phyloP scores from a whole-genome alignment of 2,113 vertebrate genomes.

The Myodes glareolus region DNA sequence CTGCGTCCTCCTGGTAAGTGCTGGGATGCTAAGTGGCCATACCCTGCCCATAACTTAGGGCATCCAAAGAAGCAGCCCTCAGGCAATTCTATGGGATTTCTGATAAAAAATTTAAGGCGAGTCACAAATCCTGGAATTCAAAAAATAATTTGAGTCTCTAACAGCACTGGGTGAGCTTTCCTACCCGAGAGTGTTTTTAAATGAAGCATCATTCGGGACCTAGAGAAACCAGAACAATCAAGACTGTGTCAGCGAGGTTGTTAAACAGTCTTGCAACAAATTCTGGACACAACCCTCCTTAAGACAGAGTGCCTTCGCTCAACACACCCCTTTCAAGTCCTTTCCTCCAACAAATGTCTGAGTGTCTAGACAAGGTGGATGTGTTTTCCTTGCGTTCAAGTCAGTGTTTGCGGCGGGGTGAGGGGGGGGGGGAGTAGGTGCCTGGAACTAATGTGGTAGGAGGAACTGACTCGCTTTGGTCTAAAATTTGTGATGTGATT shows the following conservation, averaged over 20 bases:
- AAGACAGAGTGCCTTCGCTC: conserved; percentile 14
- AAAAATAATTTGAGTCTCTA: neutral
- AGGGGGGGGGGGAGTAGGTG: too few relatives aligned
- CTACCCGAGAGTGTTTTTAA: neutral
- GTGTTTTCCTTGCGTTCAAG: neutral
- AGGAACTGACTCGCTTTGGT: neutral
- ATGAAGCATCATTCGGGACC: neutral
- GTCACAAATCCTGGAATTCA: neutral
- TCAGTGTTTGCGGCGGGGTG: too few relatives aligned
- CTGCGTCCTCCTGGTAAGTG: too few relatives aligned
- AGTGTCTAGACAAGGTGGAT: neutral
- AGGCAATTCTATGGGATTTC: neutral
- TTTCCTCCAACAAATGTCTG: neutral
- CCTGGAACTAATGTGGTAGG: neutral
- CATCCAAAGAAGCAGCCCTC: neutral
- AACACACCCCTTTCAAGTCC: neutral
- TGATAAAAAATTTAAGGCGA: conserved; percentile 2
- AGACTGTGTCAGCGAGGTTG: neutral
- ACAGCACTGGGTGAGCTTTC: neutral
- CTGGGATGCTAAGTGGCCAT: neutral
- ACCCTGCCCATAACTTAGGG: neutral
- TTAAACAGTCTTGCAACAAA: neutral
- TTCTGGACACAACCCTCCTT: neutral
- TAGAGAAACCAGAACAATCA: neutral
- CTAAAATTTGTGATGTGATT: neutral